Evolutionary conservation across 2,888 invertebrate genomes (phyloP).

Genomic region (Brachynemurus nebulosus): DNA sequence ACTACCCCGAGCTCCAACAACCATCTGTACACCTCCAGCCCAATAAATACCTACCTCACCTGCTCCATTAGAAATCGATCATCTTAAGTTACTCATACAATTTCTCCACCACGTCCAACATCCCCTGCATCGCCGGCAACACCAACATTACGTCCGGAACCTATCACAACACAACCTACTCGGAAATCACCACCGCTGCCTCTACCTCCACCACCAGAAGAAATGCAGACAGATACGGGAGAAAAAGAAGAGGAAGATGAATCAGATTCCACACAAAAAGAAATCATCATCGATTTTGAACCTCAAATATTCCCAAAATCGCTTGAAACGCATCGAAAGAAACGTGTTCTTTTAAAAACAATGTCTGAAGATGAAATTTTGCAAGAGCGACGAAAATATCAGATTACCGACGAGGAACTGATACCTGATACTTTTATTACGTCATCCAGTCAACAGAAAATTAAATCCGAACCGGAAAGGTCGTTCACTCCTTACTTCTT

Average conservation of each 20-base stretch:
- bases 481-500: constrained; percentile 32
- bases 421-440: constrained; percentile 38
- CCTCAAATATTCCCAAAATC: constrained; percentile 52
- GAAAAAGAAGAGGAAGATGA: constrained; percentile 27
- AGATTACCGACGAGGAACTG: constrained; percentile 33
- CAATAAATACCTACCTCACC: no score
- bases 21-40: constrained; percentile 30
- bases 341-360: constrained; percentile 51
- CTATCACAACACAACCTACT: not conserved
- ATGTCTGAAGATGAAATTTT: constrained; percentile 70
- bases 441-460: constrained; percentile 49
- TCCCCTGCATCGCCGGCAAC: constrained; percentile 29
- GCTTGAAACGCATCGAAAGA: constrained; percentile 19
- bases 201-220: not conserved
- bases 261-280: constrained; percentile 44
- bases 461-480: constrained; percentile 26
- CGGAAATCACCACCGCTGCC: no score
- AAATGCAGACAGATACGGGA: constrained; percentile 11
- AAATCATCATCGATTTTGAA: constrained; percentile 80
- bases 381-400: constrained; percentile 38
- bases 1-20: constrained; percentile 11
- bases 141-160: not conserved
- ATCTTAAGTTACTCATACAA: no score
- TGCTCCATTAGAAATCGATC: no score
- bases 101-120: constrained; percentile 38